Conservation (phyloP, 2,888 invertebrate species). For the Cremastobaeus sp. region DNA sequence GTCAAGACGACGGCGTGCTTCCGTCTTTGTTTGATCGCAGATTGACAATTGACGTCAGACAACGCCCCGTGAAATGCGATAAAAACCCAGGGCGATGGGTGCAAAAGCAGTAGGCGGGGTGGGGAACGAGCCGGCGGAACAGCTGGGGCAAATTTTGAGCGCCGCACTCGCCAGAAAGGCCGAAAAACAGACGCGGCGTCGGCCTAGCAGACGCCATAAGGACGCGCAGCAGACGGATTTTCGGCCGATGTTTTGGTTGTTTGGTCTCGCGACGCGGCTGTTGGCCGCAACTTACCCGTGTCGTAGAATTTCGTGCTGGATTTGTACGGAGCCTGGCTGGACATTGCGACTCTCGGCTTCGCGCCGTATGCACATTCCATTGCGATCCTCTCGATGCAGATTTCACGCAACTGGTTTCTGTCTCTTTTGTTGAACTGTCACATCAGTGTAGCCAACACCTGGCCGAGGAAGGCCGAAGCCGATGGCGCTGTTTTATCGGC, state of each 20-base stretch:
- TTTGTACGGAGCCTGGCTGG: slow-evolving; percentile 69
- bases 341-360: slow-evolving; percentile 69
- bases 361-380: slow-evolving; percentile 72
- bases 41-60: slow-evolving; percentile 31
- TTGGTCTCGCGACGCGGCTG: slow-evolving; percentile 5
- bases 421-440: slow-evolving; percentile 64
- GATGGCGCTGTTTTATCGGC: background rate
- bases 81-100: background rate
- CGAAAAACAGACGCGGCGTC: slow-evolving; percentile 57
- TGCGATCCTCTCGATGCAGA: slow-evolving; percentile 69
- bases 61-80: slow-evolving; percentile 33
- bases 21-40: background rate
- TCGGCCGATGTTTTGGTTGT: slow-evolving; percentile 56
- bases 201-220: slow-evolving; percentile 78
- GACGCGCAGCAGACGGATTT: slow-evolving; percentile 78
- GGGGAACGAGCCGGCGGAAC: background rate
- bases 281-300: slow-evolving; percentile 61
- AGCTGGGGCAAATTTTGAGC: background rate
- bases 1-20: too few species aligned
- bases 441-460: slow-evolving; percentile 63
- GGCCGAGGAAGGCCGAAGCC: background rate
- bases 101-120: background rate
- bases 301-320: slow-evolving; percentile 68
- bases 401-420: slow-evolving; percentile 67
- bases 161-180: background rate